Conservation (phyloP, 1,140 invertebrate species). For the Stenopsyche tienmushanensis region DNA sequence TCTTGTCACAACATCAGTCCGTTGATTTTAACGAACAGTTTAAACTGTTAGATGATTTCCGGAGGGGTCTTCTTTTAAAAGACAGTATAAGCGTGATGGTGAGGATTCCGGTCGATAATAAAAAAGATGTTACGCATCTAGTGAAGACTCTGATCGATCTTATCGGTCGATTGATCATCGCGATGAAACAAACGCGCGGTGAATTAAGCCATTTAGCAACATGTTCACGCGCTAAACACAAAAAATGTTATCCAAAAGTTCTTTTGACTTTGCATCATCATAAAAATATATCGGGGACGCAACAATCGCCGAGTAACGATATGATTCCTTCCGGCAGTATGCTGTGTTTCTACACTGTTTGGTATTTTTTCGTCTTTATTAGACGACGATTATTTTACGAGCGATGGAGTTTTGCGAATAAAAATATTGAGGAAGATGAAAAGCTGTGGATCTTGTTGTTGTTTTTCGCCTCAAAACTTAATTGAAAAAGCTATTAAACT, state of each 20-base stretch:
- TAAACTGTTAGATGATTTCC: constrained; percentile 60
- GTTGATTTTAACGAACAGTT: constrained; percentile 62
- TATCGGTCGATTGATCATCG: constrained; percentile 58
- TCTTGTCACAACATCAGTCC: constrained; percentile 56
- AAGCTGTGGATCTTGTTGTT: constrained; percentile 64
- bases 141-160: constrained; percentile 60
- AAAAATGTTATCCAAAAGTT: constrained; percentile 50
- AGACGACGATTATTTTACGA: constrained; percentile 50
- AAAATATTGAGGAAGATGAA: constrained; percentile 59
- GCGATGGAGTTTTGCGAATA: constrained; percentile 49
- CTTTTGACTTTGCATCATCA: constrained; percentile 59
- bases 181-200: constrained; percentile 59
- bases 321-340: constrained; percentile 45
- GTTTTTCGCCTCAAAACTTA: constrained; percentile 57
- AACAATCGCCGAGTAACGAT: constrained; percentile 35
- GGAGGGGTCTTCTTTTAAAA: constrained; percentile 57
- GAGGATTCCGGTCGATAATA: constrained; percentile 51
- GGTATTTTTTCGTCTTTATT: constrained; percentile 57
- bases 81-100: constrained; percentile 60
- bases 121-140: constrained; percentile 49
- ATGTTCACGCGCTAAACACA: constrained; percentile 57
- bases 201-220: constrained; percentile 58
- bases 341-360: constrained; percentile 61
- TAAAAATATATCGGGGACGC: constrained; percentile 56
- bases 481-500: constrained; percentile 50